Percentiles rank a stretch among this genome's conserved stretches.
These are phyloP conservation scores for Bufo bufo DNA, from an alignment of 2,113 vertebrate species.

Conservation along the genomic window DNA sequence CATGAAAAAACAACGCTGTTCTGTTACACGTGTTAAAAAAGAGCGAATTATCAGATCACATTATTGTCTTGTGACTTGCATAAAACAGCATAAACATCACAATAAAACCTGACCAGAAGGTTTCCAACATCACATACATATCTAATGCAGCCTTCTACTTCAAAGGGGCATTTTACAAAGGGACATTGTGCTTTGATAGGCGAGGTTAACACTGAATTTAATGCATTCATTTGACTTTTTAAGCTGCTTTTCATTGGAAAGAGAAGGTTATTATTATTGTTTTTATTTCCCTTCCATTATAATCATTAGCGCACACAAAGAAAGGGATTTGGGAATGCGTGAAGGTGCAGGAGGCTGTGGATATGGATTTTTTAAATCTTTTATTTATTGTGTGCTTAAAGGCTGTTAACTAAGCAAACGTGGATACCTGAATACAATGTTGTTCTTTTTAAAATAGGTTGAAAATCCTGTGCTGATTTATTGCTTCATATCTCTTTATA, in stretches of 20 bases:
- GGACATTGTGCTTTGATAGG: not conserved
- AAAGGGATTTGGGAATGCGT: not conserved
- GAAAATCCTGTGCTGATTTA: too few relatives aligned
- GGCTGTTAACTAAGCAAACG: too few relatives aligned
- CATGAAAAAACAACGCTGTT: not conserved
- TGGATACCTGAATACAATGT: too few relatives aligned
- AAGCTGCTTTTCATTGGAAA: not conserved
- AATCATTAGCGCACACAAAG: not conserved
- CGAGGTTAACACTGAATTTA: not conserved
- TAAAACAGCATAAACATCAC: not conserved
- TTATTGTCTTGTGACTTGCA: not conserved
- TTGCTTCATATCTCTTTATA: too few relatives aligned
- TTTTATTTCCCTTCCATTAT: not conserved
- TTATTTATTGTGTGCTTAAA: not conserved
- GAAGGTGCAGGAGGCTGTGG: not conserved
- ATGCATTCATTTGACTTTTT: not conserved
- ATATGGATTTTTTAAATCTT: not conserved
- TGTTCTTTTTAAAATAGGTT: too few relatives aligned
- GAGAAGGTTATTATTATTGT: not conserved
- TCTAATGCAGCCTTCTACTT: not conserved
- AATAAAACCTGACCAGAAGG: not conserved
- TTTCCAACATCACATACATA: not conserved
- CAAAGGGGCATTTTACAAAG: not conserved
- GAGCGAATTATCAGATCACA: conserved; percentile 7
- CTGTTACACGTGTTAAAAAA: not conserved